Evolutionary conservation across 2,888 invertebrate species (phyloP), one percentile per base, ranked within the genome.

Genomic region (Tuta absoluta): DNA sequence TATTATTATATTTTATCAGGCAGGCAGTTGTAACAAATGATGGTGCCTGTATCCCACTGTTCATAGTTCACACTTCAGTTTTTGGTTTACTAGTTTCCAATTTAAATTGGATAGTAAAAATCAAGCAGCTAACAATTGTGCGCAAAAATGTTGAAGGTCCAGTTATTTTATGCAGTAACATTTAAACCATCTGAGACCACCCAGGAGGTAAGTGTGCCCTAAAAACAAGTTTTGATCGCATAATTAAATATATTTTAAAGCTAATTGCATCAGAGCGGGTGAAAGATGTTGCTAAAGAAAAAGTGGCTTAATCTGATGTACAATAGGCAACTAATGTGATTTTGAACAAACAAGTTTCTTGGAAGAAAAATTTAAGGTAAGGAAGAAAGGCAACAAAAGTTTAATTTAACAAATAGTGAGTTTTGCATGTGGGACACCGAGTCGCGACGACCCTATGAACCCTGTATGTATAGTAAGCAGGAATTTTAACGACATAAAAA

Each of bases 241-340:
- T 33, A 51, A 56, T 33, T 53, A 53, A 53, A 53, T 53, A 12
- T 53, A 53, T 53, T 53, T 53, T 23, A 14, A 53, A 53, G 23
- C 24, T 53, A 23, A 53, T 12, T 12, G 23, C 51, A 23, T 24
- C 51, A 23, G 45, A 45, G 45, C n/a, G 17, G n/a, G 41, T 45
- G n/a, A 45, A 45, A 17, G 45, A 12, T n/a, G 41, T 41, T 41
- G 41, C 14, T 41, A 41, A 41, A 14, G 14, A 1, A 41, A 5
- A 38, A 38, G 11, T n/a, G 8, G 17, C 17, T 45, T 45, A 45
- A 45, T 45, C 45, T 17, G 45, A 2, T 45, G 33, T 33, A 8
- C 8, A 33, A 7, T 10, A 33, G 17, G 45, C 17, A 3, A n/a
- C 45, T 45, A 45, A 45, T 45, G 45, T 45, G 17, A n/a, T n/a